phyloP scores from a whole-genome alignment of 2,113 vertebrate genomes.

The Sardina pilchardus region DNA sequence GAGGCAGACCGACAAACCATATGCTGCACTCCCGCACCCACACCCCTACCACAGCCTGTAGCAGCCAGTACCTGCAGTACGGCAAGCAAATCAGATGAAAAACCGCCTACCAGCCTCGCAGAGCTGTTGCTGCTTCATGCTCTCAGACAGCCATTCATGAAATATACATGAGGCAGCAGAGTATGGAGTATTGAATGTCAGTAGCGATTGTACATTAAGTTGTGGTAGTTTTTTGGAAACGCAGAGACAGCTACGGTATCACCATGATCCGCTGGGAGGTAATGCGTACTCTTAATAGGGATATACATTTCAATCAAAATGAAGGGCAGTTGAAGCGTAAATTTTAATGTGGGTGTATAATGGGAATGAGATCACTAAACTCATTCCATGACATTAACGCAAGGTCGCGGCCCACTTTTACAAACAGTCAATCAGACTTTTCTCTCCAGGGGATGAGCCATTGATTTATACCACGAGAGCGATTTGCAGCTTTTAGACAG shows the following conservation, averaged over 20 bases:
- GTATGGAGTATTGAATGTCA: neutral
- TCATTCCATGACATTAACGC: slow-evolving; percentile 13
- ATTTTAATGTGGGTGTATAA: neutral
- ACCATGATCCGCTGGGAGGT: neutral
- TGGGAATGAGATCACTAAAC: slow-evolving; percentile 13
- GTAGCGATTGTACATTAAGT: neutral
- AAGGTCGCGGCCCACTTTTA: slow-evolving; percentile 22
- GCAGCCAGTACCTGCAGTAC: neutral
- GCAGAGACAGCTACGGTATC: neutral
- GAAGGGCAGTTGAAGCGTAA: neutral
- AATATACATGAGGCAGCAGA: neutral
- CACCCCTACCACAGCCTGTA: neutral
- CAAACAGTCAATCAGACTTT: slow-evolving; percentile 38
- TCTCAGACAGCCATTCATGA: neutral
- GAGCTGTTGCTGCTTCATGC: neutral
- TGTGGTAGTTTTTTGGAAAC: neutral
- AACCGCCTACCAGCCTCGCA: neutral
- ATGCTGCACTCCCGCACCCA: slow-evolving; percentile 14
- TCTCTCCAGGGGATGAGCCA: slow-evolving; percentile 23
- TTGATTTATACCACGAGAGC: slow-evolving; percentile 29
- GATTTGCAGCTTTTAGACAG: too few relatives aligned
- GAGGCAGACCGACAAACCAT: slow-evolving; percentile 7
- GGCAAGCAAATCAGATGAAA: neutral
- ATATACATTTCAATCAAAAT: neutral
- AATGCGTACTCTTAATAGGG: neutral